phyloP scores from a whole-genome alignment of 2,113 vertebrate genomes.

The Hemicordylus capensis region DNA sequence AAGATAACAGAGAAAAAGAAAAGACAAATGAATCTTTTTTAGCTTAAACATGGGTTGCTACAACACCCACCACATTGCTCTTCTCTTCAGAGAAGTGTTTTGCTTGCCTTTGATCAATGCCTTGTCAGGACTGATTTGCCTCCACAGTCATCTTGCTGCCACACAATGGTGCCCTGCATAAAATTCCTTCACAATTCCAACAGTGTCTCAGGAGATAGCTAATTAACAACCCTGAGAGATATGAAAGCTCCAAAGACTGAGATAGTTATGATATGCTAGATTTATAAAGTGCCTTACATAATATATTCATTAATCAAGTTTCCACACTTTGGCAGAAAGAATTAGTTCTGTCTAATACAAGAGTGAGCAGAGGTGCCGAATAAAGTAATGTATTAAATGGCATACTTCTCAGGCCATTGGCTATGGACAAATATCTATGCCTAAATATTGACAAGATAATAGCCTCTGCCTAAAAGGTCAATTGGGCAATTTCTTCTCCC shows the following conservation, averaged over 20 bases:
- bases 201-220: background rate
- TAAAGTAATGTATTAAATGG: background rate
- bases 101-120: background rate
- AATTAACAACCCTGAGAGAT: background rate
- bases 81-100: background rate
- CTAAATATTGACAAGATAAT: background rate
- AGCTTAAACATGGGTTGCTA: fast-evolving
- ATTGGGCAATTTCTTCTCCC: background rate
- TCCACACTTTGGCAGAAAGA: background rate
- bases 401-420: background rate
- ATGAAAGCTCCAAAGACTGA: background rate
- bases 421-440: too few relatives aligned
- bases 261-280: conserved; percentile 13
- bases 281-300: conserved; percentile 42
- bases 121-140: conserved; percentile 34
- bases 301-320: conserved; percentile 19
- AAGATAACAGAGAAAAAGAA: background rate
- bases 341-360: background rate
- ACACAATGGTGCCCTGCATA: background rate
- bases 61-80: background rate
- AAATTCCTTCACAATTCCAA: conserved; percentile 8
- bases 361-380: background rate
- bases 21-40: background rate
- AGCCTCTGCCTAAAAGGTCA: background rate
- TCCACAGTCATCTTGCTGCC: conserved; percentile 18